Base-by-base conservation (phyloP, 53 echinoderm and acorn worm genomes). In the Pentamera pediparva region DNA sequence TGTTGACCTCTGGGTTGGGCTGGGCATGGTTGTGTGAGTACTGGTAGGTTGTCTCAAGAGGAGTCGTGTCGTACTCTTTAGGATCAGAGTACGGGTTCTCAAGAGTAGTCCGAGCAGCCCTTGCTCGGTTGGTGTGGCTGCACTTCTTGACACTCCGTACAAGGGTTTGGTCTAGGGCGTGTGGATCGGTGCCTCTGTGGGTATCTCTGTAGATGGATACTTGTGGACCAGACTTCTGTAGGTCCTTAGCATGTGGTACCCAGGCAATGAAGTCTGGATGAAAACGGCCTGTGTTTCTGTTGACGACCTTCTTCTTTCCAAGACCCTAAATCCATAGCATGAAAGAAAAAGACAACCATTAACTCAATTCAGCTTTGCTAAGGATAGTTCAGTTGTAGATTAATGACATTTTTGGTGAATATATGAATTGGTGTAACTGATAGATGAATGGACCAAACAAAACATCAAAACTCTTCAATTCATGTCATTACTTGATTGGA, bases 221-320 rank as follows among this genome's bases (percentile, higher is more conserved):
- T 15, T 80, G 62, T 24, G 98, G 98, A 35, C 98, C 98, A 29
- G 81, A 65, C 17, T 79, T 76, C 39, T 41, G 59, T 20, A 98
- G 77, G 43, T 98, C 98, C 65, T 80, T 80, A 30, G 76, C 77
- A 75, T 98, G 98, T 35, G 98, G 98, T 5, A 98, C 71, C 98
- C 98, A 98, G 37, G 98, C 77, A 10, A 98, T 98, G 67, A 98
- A 98, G 65, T 98, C 98, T 3, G 98, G 98, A 1, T 51, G 48
- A 63, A 98, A 98, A 20, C 80, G 91, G 70, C 86, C 58, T 5
- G 80, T 86, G 32, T 86, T 63, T 48, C 57, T 78, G 31, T 79
- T 79, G 19, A 76, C 58, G 17, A 98, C 84, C 60, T 98, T 98
- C 73, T 86, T 88, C 81, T 98, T 98, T 51, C 98, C 98, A 41